Evolutionary conservation across 2,888 invertebrate genomes (phyloP).

Genomic region (Sicus ferrugineus): DNA sequence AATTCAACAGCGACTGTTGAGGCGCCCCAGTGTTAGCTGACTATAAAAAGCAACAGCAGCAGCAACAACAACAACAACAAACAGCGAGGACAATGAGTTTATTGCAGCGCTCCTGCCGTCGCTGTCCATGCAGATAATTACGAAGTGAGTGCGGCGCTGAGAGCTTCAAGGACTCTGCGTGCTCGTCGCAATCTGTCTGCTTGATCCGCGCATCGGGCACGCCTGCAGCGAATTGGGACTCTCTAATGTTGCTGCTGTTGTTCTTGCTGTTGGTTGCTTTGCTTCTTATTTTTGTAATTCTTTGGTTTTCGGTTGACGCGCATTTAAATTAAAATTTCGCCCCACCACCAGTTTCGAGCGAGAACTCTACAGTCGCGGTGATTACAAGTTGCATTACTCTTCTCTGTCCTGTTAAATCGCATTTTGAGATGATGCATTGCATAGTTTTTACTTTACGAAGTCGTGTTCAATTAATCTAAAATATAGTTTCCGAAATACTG

Average conservation of each 20-base stretch:
- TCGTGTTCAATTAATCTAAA: too few relatives aligned
- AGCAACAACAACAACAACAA: constrained; percentile 29
- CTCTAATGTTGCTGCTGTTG: neutral
- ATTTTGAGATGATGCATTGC: too few relatives aligned
- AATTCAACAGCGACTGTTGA: neutral
- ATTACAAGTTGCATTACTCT: too few relatives aligned
- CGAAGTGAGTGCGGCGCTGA: constrained; percentile 5
- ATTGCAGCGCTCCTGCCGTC: constrained; percentile 52
- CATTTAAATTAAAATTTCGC: constrained; percentile 7
- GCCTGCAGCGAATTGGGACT: constrained; percentile 13
- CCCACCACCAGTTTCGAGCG: neutral
- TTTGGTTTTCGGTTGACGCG: neutral
- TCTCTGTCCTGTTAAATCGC: too few relatives aligned
- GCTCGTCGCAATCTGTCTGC: constrained; percentile 5
- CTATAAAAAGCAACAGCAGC: constrained; percentile 2
- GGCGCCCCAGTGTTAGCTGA: neutral
- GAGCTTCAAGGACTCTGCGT: constrained; percentile 27
- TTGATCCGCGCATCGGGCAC: constrained; percentile 14
- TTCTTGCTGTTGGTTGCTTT: neutral
- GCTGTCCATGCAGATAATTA: constrained; percentile 41
- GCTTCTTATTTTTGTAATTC: too few relatives aligned
- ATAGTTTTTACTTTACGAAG: too few relatives aligned
- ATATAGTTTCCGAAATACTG: too few relatives aligned
- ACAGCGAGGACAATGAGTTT: constrained; percentile 42
- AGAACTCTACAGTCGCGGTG: neutral